Base-by-base conservation (phyloP, 2,888 invertebrate genomes). In the Plutella xylostella region DNA sequence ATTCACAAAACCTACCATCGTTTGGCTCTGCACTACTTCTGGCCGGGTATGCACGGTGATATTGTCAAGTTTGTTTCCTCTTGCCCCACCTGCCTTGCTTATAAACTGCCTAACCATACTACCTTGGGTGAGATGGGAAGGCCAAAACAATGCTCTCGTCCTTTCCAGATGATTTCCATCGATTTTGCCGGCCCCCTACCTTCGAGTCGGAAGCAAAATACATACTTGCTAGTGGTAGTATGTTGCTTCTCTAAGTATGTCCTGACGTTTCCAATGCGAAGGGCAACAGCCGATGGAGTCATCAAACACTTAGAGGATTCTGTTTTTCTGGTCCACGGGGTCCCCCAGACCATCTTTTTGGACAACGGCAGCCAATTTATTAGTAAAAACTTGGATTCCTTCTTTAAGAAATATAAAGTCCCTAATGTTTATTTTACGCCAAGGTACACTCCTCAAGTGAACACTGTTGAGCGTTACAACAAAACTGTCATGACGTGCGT, bases 311-410 rank as follows among this genome's bases (percentile, higher is more conserved):
- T 54, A 2, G 57, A 59, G 38, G 48, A 60, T 4, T 9, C 37
- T n/a, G 33, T 33, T n/a, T 33, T 33, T 15, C 15, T 61, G 0
- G 43, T 58, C 0, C 60, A 60, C 22, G 62, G 59, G 1, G 41
- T 62, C 6, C 55, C 58, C 0, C 48, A 51, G 11, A 57, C 55
- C 0, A 43, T 61, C 0, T 31, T 58, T 1, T 3, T 56, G 19
- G 58, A 58, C 12, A 59, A 61, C 37, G 57, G 57, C 0, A 42
- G 7, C 3, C 61, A 61, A 41, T 60, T 58, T 25, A 46, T 45
- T 15, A 48, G 56, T n/a, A n/a, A 15, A 2, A 33, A 34, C 0
- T 4, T 48, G 1, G 34, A 48, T 3, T 14, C 5, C 0, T n/a
- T 58, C 0, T 45, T 56, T 14, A 30, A 40, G 4, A 50, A 47